phyloP scores from a whole-genome alignment of 1,140 invertebrate species.

The Pachyrhynchus sulphureomaculatus region DNA sequence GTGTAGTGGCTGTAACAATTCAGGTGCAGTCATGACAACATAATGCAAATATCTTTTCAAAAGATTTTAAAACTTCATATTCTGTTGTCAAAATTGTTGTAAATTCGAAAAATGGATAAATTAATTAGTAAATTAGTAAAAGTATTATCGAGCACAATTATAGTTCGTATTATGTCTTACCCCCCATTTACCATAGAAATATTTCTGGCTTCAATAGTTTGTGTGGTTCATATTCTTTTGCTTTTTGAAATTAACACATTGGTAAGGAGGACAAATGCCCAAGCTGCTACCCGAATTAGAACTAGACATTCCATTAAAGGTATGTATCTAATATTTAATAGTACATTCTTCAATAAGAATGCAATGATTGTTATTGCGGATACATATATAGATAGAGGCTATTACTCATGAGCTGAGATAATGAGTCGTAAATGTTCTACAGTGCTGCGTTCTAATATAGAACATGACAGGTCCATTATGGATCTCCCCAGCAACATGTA shows the following conservation, averaged over 20 bases:
- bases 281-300: conserved; percentile 25
- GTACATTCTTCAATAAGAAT: no score
- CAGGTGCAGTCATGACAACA: no score
- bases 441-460: no score
- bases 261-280: conserved; percentile 26
- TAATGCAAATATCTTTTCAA: no score
- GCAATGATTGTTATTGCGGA: no score
- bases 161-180: conserved; percentile 32
- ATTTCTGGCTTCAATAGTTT: conserved; percentile 27
- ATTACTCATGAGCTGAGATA: no score
- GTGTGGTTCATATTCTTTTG: conserved; percentile 28
- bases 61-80: not conserved
- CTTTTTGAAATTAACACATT: conserved; percentile 36
- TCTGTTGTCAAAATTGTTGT: conserved; percentile 25
- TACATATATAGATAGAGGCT: no score
- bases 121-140: conserved; percentile 27
- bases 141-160: conserved; percentile 31
- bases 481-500: no score
- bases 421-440: no score
- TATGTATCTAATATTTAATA: no score
- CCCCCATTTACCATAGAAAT: conserved; percentile 36
- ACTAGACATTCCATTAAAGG: conserved; percentile 29
- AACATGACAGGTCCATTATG: no score
- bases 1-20: no score
- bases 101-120: conserved; percentile 33